These are phyloP conservation scores for Onychomys arenicola DNA, from an alignment of 2,797 vertebrate genomes.

Conservation along the genomic window DNA sequence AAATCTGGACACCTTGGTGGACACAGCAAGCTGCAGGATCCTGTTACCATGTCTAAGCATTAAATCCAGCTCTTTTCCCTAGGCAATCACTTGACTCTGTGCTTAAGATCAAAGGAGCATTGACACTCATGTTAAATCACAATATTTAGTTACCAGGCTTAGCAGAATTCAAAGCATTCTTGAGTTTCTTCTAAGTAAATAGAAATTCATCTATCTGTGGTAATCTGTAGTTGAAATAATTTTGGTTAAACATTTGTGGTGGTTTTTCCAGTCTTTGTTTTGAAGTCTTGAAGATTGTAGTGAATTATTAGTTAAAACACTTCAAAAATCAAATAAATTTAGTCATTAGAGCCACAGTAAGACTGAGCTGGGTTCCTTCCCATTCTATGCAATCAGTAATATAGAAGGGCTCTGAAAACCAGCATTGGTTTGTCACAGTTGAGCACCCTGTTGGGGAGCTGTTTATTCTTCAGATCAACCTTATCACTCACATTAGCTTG, in stretches of 20 bases:
- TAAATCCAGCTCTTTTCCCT: slow-evolving; percentile 40
- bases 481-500: slow-evolving; percentile 49
- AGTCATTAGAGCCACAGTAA: slow-evolving; percentile 28
- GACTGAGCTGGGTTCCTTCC: slow-evolving; percentile 26
- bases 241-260: slow-evolving; percentile 48
- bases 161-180: slow-evolving; percentile 71
- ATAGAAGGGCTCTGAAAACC: background rate
- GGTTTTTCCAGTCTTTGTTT: slow-evolving; percentile 60
- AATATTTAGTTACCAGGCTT: slow-evolving; percentile 60
- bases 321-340: slow-evolving; percentile 59
- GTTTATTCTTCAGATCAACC: slow-evolving; percentile 64
- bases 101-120: slow-evolving; percentile 65
- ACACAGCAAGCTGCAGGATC: slow-evolving; percentile 13
- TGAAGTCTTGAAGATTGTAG: slow-evolving; percentile 54
- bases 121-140: slow-evolving; percentile 72
- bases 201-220: slow-evolving; percentile 41
- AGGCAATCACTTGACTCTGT: slow-evolving; percentile 48
- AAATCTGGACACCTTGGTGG: slow-evolving; percentile 43
- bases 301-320: slow-evolving; percentile 58
- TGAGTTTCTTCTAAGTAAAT: slow-evolving; percentile 66
- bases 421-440: slow-evolving; percentile 38
- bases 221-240: slow-evolving; percentile 50
- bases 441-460: slow-evolving; percentile 18
- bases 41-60: slow-evolving; percentile 31
- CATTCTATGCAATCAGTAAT: slow-evolving; percentile 8